Evolutionary conservation across 2,888 invertebrate genomes (phyloP).

Genomic region (Smittia aterrima): DNA sequence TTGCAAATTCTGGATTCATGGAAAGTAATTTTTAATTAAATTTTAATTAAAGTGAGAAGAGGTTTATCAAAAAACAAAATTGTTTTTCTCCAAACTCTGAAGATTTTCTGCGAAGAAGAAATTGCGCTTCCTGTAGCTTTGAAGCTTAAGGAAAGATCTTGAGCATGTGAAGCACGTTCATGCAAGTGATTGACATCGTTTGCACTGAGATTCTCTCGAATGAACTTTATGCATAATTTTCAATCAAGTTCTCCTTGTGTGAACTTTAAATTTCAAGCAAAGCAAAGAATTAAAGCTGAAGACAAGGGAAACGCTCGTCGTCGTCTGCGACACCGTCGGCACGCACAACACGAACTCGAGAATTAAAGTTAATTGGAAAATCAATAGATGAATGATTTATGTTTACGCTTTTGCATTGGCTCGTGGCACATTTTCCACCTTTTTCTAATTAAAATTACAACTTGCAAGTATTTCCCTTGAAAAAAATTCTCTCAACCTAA

Average conservation of each 20-base stretch:
- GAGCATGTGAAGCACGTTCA: constrained; percentile 34
- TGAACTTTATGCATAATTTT: constrained; percentile 33
- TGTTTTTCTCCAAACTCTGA: not conserved
- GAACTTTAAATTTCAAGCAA: not conserved
- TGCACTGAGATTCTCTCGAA: constrained; percentile 10
- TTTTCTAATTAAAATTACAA: constrained; percentile 23
- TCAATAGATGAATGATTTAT: constrained; percentile 28
- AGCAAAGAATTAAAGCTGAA: not conserved
- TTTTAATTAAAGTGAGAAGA: constrained; percentile 13
- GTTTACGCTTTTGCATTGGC: not conserved
- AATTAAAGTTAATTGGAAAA: constrained; percentile 31
- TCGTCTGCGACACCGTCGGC: not conserved
- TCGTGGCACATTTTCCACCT: constrained; percentile 12
- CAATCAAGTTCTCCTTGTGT: not conserved
- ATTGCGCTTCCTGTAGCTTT: not conserved
- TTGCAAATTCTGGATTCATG: constrained; percentile 33
- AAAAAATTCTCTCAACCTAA: not conserved
- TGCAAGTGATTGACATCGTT: constrained; percentile 37
- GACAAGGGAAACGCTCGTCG: too few relatives aligned
- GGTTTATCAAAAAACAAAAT: constrained; percentile 31
- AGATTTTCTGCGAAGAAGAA: not conserved
- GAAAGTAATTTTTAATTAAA: constrained; percentile 40
- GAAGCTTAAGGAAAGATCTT: constrained; percentile 14
- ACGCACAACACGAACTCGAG: constrained; percentile 1
- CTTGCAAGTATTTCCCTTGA: constrained; percentile 1